Percentiles rank a stretch among this genome's conserved stretches.
Conservation (phyloP, 2,888 invertebrate species). For the Abscondita cerata region DNA sequence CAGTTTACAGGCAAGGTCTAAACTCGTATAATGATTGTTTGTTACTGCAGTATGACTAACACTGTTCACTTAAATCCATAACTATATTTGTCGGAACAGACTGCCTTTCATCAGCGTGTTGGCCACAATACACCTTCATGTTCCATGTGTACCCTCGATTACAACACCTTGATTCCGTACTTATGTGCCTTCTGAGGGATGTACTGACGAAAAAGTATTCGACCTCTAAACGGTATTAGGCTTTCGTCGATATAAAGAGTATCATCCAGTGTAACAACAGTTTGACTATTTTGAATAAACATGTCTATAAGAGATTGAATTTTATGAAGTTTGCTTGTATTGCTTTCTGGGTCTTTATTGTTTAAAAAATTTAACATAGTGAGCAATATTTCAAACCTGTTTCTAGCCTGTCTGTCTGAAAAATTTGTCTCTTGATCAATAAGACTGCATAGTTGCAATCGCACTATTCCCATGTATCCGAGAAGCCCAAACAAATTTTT, state of each 20-base stretch:
- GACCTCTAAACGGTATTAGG: constrained; percentile 10
- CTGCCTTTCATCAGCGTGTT: neutral
- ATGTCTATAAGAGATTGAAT: neutral
- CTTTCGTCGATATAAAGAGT: neutral
- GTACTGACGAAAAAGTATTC: constrained; percentile 16
- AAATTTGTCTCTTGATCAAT: neutral
- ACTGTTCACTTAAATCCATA: constrained; percentile 18
- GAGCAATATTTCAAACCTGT: neutral
- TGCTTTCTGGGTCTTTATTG: neutral
- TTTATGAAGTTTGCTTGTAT: neutral
- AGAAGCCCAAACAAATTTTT: no score
- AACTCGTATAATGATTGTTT: neutral
- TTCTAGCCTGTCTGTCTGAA: neutral
- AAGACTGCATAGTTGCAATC: neutral
- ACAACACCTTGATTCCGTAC: constrained; percentile 14
- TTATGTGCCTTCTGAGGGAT: constrained; percentile 20
- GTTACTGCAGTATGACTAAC: no score
- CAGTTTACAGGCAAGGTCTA: neutral
- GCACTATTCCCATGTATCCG: neutral
- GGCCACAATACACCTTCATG: constrained; percentile 12
- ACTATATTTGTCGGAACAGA: constrained; percentile 23
- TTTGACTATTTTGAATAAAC: neutral
- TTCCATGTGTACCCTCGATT: constrained; percentile 8
- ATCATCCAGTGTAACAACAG: neutral
- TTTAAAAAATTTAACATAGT: neutral